These are phyloP conservation scores for Petrolisthes manimaculis DNA, from an alignment of 2,888 invertebrate species.

Conservation along the genomic window DNA sequence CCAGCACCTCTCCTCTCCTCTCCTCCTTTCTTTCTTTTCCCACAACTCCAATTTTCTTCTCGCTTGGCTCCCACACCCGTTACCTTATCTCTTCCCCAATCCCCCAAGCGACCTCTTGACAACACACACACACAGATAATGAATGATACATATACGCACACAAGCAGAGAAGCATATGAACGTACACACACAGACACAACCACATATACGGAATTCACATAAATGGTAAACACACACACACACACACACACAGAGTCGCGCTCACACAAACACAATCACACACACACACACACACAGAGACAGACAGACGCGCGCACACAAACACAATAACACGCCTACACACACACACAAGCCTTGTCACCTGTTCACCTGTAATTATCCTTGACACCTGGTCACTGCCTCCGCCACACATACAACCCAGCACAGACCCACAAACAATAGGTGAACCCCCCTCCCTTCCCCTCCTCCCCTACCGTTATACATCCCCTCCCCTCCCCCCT, in stretches of 20 bases:
- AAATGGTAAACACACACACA: neutral
- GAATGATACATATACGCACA: no score
- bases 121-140: no score
- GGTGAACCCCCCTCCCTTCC: neutral
- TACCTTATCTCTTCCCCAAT: no score
- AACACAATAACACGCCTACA: neutral
- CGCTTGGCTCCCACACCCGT: no score
- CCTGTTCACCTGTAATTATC: constrained; percentile 14
- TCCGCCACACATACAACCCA: neutral
- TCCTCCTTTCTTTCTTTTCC: neutral
- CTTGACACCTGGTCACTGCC: constrained; percentile 7
- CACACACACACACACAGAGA: neutral
- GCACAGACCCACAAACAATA: neutral
- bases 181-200: no score
- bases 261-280: neutral
- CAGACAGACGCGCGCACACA: neutral
- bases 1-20: constrained; percentile 1
- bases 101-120: no score
- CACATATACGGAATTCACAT: neutral
- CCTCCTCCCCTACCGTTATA: no score
- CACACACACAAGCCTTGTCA: constrained; percentile 8
- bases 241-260: neutral
- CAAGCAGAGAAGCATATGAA: no score
- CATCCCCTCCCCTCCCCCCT: neutral
- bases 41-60: no score